phyloP scores from a whole-genome alignment of 2,113 vertebrate species.

The Diphyllodes magnificus region DNA sequence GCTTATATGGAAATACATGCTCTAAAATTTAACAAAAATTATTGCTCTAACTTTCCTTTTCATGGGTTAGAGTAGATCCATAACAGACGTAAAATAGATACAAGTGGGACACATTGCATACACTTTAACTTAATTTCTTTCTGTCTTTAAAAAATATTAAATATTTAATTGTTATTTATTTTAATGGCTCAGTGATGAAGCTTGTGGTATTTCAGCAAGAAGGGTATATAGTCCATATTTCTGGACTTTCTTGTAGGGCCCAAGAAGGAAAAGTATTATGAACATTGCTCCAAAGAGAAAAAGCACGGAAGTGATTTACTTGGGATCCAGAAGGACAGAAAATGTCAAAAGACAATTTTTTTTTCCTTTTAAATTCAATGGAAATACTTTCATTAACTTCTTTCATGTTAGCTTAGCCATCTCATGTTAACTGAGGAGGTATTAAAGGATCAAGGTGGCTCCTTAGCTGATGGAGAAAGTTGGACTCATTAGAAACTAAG shows the following conservation, averaged over 20 bases:
- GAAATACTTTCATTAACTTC: not conserved
- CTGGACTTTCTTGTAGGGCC: not conserved
- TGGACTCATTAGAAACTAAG: not conserved
- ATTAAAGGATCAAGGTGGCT: not conserved
- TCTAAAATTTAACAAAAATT: constrained; percentile 20
- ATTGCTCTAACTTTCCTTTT: constrained; percentile 19
- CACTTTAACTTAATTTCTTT: not conserved
- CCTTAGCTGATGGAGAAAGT: not conserved
- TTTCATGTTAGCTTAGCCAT: not conserved
- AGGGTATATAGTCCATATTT: not conserved
- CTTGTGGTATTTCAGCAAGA: constrained; percentile 19
- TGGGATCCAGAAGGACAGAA: not conserved
- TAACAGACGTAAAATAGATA: not conserved
- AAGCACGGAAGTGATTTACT: not conserved
- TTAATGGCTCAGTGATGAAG: not conserved
- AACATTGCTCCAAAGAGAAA: not conserved
- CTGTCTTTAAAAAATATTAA: not conserved
- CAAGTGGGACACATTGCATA: not conserved
- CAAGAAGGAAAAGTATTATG: not conserved
- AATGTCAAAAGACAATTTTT: not conserved
- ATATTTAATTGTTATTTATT: not conserved
- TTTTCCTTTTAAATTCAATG: not conserved
- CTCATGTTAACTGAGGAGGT: not conserved
- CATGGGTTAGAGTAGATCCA: constrained; percentile 35
- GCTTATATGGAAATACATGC: constrained; percentile 19